Conservation (phyloP, 2,113 vertebrate species). For the Phrynosoma blainvillii region DNA sequence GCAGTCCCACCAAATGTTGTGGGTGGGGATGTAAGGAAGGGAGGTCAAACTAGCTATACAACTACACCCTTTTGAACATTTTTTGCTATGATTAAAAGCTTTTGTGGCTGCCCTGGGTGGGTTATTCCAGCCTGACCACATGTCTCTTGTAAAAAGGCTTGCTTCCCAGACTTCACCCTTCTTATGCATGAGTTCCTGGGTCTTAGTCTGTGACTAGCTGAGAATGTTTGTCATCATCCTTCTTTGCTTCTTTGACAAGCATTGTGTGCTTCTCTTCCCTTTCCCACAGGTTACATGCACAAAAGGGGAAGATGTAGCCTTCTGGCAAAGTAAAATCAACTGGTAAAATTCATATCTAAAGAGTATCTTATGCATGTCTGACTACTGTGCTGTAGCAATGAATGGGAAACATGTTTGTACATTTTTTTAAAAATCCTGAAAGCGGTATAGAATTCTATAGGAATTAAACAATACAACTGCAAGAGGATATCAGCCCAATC, state of each 20-base stretch:
- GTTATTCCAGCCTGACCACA: constrained; percentile 24
- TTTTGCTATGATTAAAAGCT: constrained; percentile 9
- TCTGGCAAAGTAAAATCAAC: not conserved
- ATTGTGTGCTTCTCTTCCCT: not conserved
- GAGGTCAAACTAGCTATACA: constrained; percentile 9
- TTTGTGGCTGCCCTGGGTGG: constrained; percentile 21
- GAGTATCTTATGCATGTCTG: not conserved
- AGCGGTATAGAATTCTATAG: not conserved
- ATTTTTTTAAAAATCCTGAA: not conserved
- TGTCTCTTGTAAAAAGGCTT: not conserved
- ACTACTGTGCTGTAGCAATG: not conserved
- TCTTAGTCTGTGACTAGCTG: not conserved
- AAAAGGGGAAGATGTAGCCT: not conserved
- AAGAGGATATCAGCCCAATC: not conserved
- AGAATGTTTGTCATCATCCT: not conserved
- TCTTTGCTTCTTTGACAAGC: not conserved
- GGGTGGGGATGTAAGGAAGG: constrained; percentile 25
- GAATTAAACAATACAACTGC: not conserved
- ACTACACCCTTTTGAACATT: constrained; percentile 13
- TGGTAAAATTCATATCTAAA: not conserved
- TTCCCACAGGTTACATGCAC: not conserved
- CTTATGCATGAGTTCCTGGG: not conserved
- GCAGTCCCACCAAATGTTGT: not conserved
- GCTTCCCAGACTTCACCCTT: constrained; percentile 13
- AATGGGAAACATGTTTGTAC: not conserved